These are phyloP conservation scores for Istiophorus platypterus DNA, from an alignment of 2,113 vertebrate genomes.

Conservation along the genomic window DNA sequence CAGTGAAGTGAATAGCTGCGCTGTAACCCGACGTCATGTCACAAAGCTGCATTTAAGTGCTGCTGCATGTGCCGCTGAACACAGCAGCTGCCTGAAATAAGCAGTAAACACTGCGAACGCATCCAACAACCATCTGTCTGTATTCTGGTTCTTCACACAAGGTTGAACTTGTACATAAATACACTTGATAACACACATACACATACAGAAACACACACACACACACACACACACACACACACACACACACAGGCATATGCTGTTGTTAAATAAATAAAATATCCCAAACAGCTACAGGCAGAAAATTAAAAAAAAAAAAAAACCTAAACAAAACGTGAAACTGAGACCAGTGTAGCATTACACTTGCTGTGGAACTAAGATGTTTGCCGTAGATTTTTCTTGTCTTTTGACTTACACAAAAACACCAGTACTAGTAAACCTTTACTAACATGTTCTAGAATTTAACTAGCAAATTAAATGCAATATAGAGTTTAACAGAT, in stretches of 20 bases:
- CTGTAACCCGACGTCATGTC: slow-evolving; percentile 45
- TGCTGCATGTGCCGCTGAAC: slow-evolving; percentile 47
- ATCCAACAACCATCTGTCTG: slow-evolving; percentile 62
- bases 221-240: slow-evolving; percentile 1
- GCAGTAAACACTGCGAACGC: slow-evolving; percentile 31
- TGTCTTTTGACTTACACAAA: too few relatives aligned
- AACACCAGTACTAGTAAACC: too few relatives aligned
- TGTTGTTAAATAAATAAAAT: slow-evolving; percentile 18
- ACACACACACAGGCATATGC: not conserved
- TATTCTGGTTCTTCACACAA: slow-evolving; percentile 57
- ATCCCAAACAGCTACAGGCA: not conserved
- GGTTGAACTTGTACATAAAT: slow-evolving; percentile 28
- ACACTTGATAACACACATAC: not conserved
- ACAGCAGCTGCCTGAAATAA: slow-evolving; percentile 59
- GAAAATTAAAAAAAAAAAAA: not conserved
- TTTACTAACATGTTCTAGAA: not conserved
- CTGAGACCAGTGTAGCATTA: not conserved
- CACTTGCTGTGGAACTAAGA: not conserved
- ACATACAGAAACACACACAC: slow-evolving; percentile 18
- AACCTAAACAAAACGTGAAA: not conserved
- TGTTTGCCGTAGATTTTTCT: too few relatives aligned
- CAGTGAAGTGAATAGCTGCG: slow-evolving; percentile 49
- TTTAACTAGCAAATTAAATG: not conserved
- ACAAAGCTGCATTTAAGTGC: slow-evolving; percentile 58
- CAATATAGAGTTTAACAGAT: not conserved